These are phyloP conservation scores for Stichopus horrens DNA, from an alignment of 53 echinoderm and acorn worm species.

Conservation along the genomic window DNA sequence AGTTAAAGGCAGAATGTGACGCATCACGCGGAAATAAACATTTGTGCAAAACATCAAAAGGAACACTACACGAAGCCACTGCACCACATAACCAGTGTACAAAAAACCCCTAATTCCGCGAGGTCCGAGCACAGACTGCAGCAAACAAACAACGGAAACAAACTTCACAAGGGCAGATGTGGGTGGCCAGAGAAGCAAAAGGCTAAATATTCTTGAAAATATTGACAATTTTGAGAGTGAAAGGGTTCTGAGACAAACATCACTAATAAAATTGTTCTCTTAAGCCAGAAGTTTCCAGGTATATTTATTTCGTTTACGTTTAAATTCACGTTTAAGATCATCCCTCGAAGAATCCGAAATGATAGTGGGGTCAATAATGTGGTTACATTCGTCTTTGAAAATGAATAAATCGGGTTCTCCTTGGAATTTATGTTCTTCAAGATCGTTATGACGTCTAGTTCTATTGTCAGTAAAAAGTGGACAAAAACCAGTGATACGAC, in stretches of 20 bases:
- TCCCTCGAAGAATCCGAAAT: neutral
- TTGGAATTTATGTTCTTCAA: neutral
- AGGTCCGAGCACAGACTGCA: too few relatives aligned
- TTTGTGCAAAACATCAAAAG: too few relatives aligned
- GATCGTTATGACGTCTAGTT: neutral
- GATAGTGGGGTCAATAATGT: neutral
- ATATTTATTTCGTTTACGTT: neutral
- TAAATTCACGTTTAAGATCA: neutral
- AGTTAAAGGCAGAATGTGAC: too few relatives aligned
- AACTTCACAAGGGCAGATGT: too few relatives aligned
- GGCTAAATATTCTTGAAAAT: too few relatives aligned
- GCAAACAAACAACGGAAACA: too few relatives aligned
- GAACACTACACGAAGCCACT: too few relatives aligned
- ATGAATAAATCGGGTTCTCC: neutral
- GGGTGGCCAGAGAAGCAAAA: too few relatives aligned
- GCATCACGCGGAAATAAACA: too few relatives aligned
- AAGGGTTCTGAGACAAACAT: neutral
- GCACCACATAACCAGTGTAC: too few relatives aligned
- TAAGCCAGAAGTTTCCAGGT: neutral
- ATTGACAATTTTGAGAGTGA: conserved; percentile 6
- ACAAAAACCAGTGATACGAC: conserved; percentile 2
- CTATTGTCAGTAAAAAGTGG: conserved; percentile 4
- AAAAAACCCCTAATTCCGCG: too few relatives aligned
- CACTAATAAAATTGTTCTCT: neutral
- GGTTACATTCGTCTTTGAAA: neutral